phyloP scores from a whole-genome alignment of 1,140 invertebrate genomes.

The Drosophila elegans region DNA sequence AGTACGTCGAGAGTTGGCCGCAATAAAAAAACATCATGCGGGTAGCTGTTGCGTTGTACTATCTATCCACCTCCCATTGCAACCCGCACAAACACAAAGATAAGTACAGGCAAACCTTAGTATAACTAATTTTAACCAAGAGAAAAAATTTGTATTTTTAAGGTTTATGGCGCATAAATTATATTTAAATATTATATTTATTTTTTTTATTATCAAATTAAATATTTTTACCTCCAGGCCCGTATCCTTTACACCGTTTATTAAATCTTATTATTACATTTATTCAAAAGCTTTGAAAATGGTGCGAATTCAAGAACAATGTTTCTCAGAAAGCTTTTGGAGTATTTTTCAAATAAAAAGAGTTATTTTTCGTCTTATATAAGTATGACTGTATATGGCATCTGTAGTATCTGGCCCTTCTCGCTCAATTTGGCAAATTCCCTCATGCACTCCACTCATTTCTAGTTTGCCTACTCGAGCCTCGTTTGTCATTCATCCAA shows the following conservation, averaged over 20 bases:
- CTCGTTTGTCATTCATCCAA: conserved; percentile 59
- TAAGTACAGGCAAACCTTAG: not conserved
- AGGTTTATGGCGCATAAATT: too few species aligned
- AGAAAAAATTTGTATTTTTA: not conserved
- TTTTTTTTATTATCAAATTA: too few species aligned
- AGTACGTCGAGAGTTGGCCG: conserved; percentile 24
- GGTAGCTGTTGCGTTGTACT: conserved; percentile 50
- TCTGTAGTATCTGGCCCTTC: conserved; percentile 21
- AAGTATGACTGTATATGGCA: conserved; percentile 3
- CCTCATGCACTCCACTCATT: conserved; percentile 46
- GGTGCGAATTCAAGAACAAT: too few species aligned
- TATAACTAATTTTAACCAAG: not conserved
- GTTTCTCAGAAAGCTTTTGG: too few species aligned
- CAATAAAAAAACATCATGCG: conserved; percentile 54
- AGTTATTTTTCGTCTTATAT: not conserved
- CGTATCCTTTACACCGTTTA: too few species aligned
- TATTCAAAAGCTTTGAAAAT: too few species aligned
- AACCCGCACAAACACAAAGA: not conserved
- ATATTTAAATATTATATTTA: too few species aligned
- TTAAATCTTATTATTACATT: too few species aligned
- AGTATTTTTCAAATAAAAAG: too few species aligned
- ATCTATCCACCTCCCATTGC: not conserved
- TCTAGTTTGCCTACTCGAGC: conserved; percentile 44
- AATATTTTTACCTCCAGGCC: too few species aligned
- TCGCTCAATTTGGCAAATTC: conserved; percentile 55